Conservation (phyloP, 1,140 invertebrate species). For the Capitella teleta region DNA sequence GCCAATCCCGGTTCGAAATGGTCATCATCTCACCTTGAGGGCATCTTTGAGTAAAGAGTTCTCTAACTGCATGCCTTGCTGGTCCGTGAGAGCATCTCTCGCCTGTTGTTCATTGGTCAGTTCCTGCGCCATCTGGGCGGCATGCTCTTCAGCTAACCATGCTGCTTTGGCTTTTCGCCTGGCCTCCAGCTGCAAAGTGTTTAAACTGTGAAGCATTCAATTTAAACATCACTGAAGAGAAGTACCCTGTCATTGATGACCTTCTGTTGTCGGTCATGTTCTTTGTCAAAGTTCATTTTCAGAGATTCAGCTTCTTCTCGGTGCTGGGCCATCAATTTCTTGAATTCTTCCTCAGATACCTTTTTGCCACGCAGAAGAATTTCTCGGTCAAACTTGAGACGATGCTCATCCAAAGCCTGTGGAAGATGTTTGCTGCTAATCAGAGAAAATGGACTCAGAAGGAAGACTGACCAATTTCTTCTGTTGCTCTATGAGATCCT, state of each 20-base stretch:
- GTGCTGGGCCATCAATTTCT: constrained; percentile 25
- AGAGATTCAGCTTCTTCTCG: constrained; percentile 24
- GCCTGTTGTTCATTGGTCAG: constrained; percentile 27
- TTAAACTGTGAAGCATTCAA: background rate
- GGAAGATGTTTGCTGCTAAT: background rate
- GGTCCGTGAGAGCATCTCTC: constrained; percentile 28
- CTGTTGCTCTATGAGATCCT: constrained; percentile 25
- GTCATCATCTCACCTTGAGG: constrained; percentile 19
- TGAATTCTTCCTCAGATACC: constrained; percentile 26
- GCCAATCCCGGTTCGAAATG: no score
- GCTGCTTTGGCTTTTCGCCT: constrained; percentile 17
- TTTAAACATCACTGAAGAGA: background rate
- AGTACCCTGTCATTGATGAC: constrained; percentile 24
- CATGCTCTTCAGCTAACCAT: constrained; percentile 23
- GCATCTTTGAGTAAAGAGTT: constrained; percentile 22
- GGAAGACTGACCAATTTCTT: constrained; percentile 26
- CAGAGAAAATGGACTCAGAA: background rate
- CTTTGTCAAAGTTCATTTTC: constrained; percentile 20
- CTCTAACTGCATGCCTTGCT: constrained; percentile 24
- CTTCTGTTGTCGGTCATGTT: constrained; percentile 26
- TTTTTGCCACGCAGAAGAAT: constrained; percentile 24
- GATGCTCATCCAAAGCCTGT: constrained; percentile 26
- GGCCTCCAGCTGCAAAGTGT: constrained; percentile 17
- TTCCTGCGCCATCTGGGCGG: constrained; percentile 25
- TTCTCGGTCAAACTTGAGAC: constrained; percentile 31